These are phyloP conservation scores for Nansenia antarctica DNA, from an alignment of 2,113 vertebrate species.

Conservation along the genomic window DNA sequence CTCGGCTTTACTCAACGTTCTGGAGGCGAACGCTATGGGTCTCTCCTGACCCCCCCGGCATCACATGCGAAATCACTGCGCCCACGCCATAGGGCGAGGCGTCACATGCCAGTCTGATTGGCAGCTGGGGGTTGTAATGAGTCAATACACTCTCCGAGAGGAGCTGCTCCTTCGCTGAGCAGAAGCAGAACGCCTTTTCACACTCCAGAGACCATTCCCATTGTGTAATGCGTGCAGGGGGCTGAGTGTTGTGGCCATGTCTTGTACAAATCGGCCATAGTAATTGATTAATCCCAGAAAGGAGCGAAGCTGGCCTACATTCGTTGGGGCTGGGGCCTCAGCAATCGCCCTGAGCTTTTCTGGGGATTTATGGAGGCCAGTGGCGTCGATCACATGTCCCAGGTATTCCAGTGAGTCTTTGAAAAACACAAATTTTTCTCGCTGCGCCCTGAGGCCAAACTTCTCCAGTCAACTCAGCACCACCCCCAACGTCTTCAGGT, in stretches of 20 bases:
- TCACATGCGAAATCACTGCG: not conserved
- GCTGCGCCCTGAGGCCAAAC: slow-evolving; percentile 9
- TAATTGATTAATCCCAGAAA: slow-evolving; percentile 21
- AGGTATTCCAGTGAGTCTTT: slow-evolving; percentile 16
- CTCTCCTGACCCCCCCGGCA: not conserved
- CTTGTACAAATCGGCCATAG: slow-evolving; percentile 16
- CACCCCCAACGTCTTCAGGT: slow-evolving; percentile 8
- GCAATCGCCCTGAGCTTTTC: slow-evolving; percentile 11
- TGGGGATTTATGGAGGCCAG: slow-evolving; percentile 8
- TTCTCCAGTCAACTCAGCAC: not conserved
- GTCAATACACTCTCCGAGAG: too few species aligned
- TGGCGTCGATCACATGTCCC: slow-evolving; percentile 16
- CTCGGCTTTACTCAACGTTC: not conserved
- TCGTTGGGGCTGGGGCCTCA: not conserved
- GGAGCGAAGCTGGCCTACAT: slow-evolving; percentile 3
- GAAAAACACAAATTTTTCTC: slow-evolving; percentile 21
- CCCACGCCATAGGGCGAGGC: not conserved
- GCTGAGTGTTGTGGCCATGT: not conserved
- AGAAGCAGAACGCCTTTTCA: not conserved
- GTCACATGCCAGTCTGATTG: not conserved
- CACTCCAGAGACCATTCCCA: slow-evolving; percentile 1
- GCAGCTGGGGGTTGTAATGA: not conserved
- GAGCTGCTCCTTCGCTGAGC: not conserved
- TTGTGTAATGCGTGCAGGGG: not conserved
- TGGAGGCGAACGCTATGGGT: not conserved